These are phyloP conservation scores for Axinella damicornis DNA, from an alignment of 37 sponge, comb jelly and placozoan genomes.

Conservation along the genomic window DNA sequence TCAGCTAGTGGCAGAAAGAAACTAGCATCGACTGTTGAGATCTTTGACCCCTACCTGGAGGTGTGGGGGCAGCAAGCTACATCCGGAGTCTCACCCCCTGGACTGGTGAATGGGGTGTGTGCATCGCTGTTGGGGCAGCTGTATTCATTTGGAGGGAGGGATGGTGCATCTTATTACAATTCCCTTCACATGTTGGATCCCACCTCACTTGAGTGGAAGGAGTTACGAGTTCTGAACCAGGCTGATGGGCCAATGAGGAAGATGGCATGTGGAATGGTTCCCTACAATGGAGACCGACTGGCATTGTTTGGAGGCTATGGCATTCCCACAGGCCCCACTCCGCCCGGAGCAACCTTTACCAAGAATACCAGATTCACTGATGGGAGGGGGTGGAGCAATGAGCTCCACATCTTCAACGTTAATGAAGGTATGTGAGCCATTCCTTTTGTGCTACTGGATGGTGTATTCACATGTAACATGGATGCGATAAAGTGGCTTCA, in stretches of 20 bases:
- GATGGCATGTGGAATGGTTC: constrained; percentile 1
- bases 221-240: not conserved
- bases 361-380: not conserved
- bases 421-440: not conserved
- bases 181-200: constrained; percentile 8
- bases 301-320: too few relatives aligned
- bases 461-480: too few relatives aligned
- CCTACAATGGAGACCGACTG: too few relatives aligned
- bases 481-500: too few relatives aligned
- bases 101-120: not conserved
- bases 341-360: constrained; percentile 12
- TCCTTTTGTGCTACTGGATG: too few relatives aligned
- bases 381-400: too few relatives aligned
- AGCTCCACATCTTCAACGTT: constrained; percentile 23
- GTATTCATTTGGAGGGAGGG: constrained; percentile 6
- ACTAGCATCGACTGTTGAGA: not conserved
- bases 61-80: not conserved
- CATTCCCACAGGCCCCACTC: not conserved
- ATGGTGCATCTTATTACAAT: not conserved
- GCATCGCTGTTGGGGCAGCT: not conserved
- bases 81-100: not conserved
- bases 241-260: constrained; percentile 1
- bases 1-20: not conserved
- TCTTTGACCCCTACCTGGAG: constrained; percentile 12
- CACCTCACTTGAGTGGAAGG: not conserved